These are phyloP conservation scores for Epizoanthus fatuus DNA, from an alignment of 92 coral and sea anemone species.

Conservation along the genomic window DNA sequence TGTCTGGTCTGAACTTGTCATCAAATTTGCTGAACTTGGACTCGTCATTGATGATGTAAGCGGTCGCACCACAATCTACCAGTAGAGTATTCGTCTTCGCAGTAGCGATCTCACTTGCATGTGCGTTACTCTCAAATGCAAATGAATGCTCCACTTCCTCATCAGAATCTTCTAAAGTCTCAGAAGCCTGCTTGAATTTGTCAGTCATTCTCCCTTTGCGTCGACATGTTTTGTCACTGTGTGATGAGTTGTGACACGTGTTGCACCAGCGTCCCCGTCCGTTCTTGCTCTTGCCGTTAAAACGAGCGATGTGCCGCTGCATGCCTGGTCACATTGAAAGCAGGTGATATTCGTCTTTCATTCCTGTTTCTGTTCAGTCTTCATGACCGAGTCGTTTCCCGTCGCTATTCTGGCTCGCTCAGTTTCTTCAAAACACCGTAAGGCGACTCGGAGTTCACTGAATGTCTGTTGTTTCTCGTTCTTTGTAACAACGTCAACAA, in stretches of 20 bases:
- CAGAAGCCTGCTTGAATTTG: slow-evolving; percentile 35
- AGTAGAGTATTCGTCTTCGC: slow-evolving; percentile 31
- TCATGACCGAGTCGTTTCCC: neutral
- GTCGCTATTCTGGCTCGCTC: slow-evolving; percentile 25
- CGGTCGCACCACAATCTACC: slow-evolving; percentile 40
- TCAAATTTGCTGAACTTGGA: slow-evolving; percentile 59
- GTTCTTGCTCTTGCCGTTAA: neutral
- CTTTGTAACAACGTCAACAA: slow-evolving; percentile 49
- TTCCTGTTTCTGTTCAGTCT: slow-evolving; percentile 33
- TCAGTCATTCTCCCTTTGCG: slow-evolving; percentile 33
- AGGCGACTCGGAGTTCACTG: slow-evolving; percentile 42
- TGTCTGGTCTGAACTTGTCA: slow-evolving; percentile 31
- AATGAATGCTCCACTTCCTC: slow-evolving; percentile 48
- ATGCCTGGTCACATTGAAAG: slow-evolving; percentile 34
- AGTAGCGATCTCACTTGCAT: neutral
- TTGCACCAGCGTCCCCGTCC: slow-evolving; percentile 47
- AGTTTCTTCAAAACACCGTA: slow-evolving; percentile 37
- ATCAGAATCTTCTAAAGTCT: slow-evolving; percentile 20
- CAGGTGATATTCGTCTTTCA: slow-evolving; percentile 14
- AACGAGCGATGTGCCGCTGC: slow-evolving; percentile 37
- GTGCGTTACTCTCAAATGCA: slow-evolving; percentile 39
- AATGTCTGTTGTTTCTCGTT: slow-evolving; percentile 54
- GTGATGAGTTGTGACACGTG: slow-evolving; percentile 23
- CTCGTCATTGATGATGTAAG: slow-evolving; percentile 30
- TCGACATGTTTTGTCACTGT: slow-evolving; percentile 27